These are phyloP conservation scores for Falcunculus frontatus DNA, from an alignment of 2,113 vertebrate species.

Conservation along the genomic window DNA sequence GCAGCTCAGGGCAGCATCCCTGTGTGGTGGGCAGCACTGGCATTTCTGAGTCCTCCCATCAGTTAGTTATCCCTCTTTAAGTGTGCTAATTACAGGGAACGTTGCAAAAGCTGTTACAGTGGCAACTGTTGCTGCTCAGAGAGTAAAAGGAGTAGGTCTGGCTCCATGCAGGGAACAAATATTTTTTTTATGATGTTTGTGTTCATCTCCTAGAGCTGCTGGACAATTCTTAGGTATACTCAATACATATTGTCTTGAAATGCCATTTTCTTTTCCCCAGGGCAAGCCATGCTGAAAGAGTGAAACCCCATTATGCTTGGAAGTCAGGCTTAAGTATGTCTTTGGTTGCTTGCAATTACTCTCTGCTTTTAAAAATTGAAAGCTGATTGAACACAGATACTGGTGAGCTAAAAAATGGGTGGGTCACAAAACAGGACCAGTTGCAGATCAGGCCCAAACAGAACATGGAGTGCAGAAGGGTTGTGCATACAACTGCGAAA, in stretches of 20 bases:
- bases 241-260: background rate
- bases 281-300: background rate
- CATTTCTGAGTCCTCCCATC: background rate
- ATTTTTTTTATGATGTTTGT: accelerated
- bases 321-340: background rate
- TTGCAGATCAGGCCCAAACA: background rate
- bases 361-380: background rate
- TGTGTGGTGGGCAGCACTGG: background rate
- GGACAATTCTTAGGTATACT: background rate
- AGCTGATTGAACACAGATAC: background rate
- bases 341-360: background rate
- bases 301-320: background rate
- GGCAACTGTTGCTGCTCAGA: background rate
- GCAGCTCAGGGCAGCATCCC: background rate
- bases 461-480: background rate
- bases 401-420: background rate
- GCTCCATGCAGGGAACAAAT: background rate
- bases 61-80: background rate
- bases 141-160: background rate
- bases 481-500: background rate
- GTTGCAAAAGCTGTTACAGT: background rate
- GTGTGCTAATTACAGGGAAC: background rate
- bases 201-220: background rate
- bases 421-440: background rate
- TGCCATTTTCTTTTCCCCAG: background rate